These are phyloP conservation scores for Sericinus montela DNA, from an alignment of 2,888 invertebrate genomes.

Conservation along the genomic window DNA sequence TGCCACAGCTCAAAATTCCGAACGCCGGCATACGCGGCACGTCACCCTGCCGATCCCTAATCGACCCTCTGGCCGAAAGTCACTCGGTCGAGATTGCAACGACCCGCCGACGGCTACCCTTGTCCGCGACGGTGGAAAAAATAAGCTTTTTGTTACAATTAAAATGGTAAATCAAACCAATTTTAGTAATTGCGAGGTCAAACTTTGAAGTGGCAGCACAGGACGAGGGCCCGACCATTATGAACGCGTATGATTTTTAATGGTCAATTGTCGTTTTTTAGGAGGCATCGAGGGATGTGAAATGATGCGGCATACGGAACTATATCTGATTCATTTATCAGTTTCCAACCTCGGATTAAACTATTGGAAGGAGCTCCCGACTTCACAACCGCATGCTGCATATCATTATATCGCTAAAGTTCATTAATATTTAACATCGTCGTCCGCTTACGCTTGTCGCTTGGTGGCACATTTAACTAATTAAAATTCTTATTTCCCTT, in stretches of 20 bases:
- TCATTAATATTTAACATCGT: conserved; percentile 1
- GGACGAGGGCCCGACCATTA: conserved; percentile 48
- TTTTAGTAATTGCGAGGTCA: conserved; percentile 78
- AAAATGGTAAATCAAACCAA: conserved; percentile 79
- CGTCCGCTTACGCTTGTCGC: conserved; percentile 24
- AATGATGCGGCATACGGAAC: conserved; percentile 26
- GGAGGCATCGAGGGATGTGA: conserved; percentile 29
- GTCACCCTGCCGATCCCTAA: conserved; percentile 59
- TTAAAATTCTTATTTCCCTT: conserved; percentile 31
- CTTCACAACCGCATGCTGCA: conserved; percentile 8
- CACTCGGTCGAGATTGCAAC: conserved; percentile 76
- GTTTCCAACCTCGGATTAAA: conserved; percentile 22
- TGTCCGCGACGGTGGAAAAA: conserved; percentile 64
- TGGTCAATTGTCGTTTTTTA: conserved; percentile 39
- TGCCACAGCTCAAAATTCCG: conserved; percentile 72
- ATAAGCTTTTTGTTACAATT: conserved; percentile 79
- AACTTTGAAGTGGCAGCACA: conserved; percentile 64
- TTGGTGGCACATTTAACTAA: conserved; percentile 27
- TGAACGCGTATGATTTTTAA: conserved; percentile 62
- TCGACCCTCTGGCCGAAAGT: conserved; percentile 72
- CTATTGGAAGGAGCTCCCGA: neutral
- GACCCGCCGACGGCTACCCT: conserved; percentile 39
- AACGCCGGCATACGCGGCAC: conserved; percentile 40
- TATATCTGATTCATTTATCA: conserved; percentile 35
- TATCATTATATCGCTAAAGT: conserved; percentile 5